phyloP scores from a whole-genome alignment of 1,140 invertebrate genomes.

The Oreohelix idahoensis region DNA sequence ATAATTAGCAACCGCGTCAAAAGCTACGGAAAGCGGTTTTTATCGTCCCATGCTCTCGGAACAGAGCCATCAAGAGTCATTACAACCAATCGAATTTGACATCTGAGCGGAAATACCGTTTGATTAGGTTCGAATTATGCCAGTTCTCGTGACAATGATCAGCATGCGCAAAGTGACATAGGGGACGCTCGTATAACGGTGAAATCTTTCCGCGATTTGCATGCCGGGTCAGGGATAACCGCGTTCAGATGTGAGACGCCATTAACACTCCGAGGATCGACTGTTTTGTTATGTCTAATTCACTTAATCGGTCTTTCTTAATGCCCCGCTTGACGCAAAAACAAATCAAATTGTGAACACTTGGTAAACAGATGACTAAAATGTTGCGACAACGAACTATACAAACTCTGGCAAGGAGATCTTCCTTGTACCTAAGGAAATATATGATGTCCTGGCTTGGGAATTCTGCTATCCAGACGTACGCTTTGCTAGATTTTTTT shows the following conservation, averaged over 20 bases:
- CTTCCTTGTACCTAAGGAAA: too few relatives aligned
- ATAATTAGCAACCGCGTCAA: slow-evolving; percentile 28
- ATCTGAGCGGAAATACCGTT: slow-evolving; percentile 29
- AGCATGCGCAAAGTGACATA: background rate
- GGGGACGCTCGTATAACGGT: background rate
- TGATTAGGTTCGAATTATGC: slow-evolving; percentile 35
- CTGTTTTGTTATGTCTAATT: slow-evolving; percentile 10
- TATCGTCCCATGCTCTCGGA: background rate
- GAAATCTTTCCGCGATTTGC: slow-evolving; percentile 2
- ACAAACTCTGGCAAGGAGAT: too few relatives aligned
- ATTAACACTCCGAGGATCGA: slow-evolving; percentile 3
- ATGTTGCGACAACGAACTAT: too few relatives aligned
- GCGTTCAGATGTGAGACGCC: background rate
- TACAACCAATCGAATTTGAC: slow-evolving; percentile 27
- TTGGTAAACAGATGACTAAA: too few relatives aligned
- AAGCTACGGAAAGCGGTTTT: slow-evolving; percentile 14
- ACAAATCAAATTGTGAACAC: too few relatives aligned
- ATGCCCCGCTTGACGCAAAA: background rate
- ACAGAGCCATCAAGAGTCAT: slow-evolving; percentile 19
- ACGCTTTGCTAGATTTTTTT: too few relatives aligned
- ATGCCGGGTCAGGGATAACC: slow-evolving; percentile 11
- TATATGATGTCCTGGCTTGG: too few relatives aligned
- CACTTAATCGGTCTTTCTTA: slow-evolving; percentile 16
- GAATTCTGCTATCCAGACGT: too few relatives aligned
- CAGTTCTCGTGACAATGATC: slow-evolving; percentile 25